A percentile compares a stretch with the other conserved stretches of the same genome.
Evolutionary conservation across 2,113 vertebrate species (phyloP).

Genomic region (Xenopus tropicalis): DNA sequence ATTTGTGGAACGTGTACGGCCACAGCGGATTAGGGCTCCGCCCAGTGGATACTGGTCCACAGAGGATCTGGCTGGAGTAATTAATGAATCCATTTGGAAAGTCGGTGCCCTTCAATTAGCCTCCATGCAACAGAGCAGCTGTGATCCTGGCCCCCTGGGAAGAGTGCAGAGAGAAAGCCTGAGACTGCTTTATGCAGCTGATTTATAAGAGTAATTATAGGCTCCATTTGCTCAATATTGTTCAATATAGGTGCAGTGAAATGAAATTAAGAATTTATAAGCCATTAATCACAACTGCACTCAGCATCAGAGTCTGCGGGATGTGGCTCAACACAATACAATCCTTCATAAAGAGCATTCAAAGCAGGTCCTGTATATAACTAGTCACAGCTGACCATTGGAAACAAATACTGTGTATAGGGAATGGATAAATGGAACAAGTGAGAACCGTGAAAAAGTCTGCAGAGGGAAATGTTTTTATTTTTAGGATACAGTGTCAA

Average conservation of each 20-base stretch:
- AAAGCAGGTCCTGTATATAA: conserved; percentile 7
- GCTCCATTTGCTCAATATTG: conserved; percentile 58
- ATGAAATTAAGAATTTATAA: conserved; percentile 61
- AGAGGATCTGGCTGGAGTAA: conserved; percentile 59
- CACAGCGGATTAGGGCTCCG: conserved; percentile 44
- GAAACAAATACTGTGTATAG: neutral
- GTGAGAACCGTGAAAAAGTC: too few species aligned
- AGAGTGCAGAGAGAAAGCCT: conserved; percentile 61
- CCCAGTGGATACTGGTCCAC: conserved; percentile 56
- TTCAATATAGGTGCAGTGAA: conserved; percentile 54
- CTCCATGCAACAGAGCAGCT: conserved; percentile 69
- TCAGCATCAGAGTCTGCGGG: conserved; percentile 36
- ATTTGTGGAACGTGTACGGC: conserved; percentile 48
- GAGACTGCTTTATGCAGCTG: conserved; percentile 61
- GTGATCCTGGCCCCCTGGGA: conserved; percentile 63
- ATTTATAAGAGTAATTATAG: conserved; percentile 70
- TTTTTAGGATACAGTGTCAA: too few species aligned
- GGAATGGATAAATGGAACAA: neutral
- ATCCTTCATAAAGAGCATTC: conserved; percentile 19
- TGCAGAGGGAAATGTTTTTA: too few species aligned
- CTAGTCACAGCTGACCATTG: neutral
- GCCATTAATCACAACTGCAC: conserved; percentile 55
- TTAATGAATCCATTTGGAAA: conserved; percentile 75
- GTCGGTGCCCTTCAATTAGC: conserved; percentile 68
- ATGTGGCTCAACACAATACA: conserved; percentile 32